A percentile compares a stretch with the other conserved stretches of the same genome.
Evolutionary conservation across 2,888 invertebrate genomes (phyloP).

Genomic region (Allygus modestus): DNA sequence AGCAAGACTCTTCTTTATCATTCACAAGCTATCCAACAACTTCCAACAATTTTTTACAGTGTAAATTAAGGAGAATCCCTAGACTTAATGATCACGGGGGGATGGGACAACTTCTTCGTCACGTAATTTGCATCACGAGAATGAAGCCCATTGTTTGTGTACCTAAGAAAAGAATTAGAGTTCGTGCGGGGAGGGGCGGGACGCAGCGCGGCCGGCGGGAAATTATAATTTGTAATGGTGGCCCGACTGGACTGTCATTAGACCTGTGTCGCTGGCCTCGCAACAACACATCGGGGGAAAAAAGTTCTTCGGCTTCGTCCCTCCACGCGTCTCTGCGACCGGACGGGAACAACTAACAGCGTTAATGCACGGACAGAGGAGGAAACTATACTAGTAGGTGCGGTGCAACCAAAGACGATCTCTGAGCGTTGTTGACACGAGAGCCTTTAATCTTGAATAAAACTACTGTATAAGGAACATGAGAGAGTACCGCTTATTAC

Average conservation of each 20-base stretch:
- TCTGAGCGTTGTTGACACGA: no score
- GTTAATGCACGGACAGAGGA: no score
- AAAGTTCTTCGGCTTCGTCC: neutral
- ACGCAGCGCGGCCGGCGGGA: slow-evolving; percentile 13
- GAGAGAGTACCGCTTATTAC: no score
- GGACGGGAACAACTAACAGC: neutral
- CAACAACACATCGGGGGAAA: slow-evolving; percentile 44
- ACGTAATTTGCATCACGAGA: slow-evolving; percentile 51
- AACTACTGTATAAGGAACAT: no score
- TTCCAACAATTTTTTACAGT: no score
- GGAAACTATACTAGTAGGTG: no score
- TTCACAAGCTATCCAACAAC: no score
- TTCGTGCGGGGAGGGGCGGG: slow-evolving; percentile 48
- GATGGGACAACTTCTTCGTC: slow-evolving; percentile 1
- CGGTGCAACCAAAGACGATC: no score
- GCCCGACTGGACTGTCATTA: slow-evolving; percentile 55
- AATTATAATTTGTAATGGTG: slow-evolving; percentile 59
- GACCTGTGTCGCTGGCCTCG: slow-evolving; percentile 47
- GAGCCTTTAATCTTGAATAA: no score
- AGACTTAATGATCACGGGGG: neutral
- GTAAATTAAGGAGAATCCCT: no score
- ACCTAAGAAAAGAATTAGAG: slow-evolving; percentile 56
- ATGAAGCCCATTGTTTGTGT: slow-evolving; percentile 50
- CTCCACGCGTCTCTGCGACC: neutral
- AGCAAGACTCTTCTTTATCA: no score